Evolutionary conservation across 2,888 invertebrate genomes (phyloP).

Genomic region (Euproctis similis): DNA sequence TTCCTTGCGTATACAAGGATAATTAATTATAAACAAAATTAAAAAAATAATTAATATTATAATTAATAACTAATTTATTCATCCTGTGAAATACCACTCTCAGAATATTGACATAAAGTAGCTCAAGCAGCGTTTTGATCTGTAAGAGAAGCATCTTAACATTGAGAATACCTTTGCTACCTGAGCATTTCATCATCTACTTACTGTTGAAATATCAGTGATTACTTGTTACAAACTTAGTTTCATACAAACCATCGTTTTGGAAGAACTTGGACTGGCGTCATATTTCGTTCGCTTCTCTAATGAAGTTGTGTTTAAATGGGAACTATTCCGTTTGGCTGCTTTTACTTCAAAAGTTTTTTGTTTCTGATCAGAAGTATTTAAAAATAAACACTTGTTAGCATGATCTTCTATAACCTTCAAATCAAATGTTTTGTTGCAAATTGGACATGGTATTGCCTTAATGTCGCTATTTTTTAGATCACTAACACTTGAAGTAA

Average conservation of each 20-base stretch:
- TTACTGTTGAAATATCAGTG: no score
- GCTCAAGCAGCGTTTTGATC: no score
- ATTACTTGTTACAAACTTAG: no score
- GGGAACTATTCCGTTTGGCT: constrained; percentile 38
- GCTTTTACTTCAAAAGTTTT: constrained; percentile 21
- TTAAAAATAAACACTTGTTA: constrained; percentile 82
- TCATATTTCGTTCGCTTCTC: constrained; percentile 44
- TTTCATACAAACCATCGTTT: constrained; percentile 15
- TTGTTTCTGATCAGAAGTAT: constrained; percentile 30
- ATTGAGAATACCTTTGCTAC: no score
- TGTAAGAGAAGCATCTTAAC: no score
- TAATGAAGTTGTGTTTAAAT: constrained; percentile 26
- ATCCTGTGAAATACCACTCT: no score
- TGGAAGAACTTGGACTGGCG: constrained; percentile 15
- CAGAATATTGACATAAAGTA: no score
- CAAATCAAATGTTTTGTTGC: constrained; percentile 70
- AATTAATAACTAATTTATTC: no score
- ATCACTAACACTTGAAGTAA: constrained; percentile 3
- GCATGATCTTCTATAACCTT: constrained; percentile 79
- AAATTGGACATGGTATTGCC: constrained; percentile 77
- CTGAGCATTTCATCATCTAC: no score
- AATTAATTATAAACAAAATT: no score
- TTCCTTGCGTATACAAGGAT: no score
- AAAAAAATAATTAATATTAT: no score
- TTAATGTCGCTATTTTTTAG: constrained; percentile 7